Conservation (phyloP, 1,140 invertebrate genomes). For the Phthorimaea operculella region DNA sequence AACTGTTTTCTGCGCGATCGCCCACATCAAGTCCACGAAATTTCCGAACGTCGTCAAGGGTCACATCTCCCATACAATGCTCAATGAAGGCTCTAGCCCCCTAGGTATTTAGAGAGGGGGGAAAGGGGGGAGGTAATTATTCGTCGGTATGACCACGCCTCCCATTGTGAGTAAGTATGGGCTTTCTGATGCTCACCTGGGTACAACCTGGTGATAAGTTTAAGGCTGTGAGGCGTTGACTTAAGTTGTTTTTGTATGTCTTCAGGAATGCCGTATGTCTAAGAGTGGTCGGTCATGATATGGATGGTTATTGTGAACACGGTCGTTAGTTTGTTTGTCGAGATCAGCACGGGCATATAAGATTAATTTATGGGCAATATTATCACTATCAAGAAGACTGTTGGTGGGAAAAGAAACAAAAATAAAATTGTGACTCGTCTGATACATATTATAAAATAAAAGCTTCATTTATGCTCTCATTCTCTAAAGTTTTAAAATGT, state of each 20-base stretch:
- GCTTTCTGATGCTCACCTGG: slow-evolving; percentile 13
- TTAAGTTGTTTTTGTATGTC: background rate
- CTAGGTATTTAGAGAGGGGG: slow-evolving; percentile 12
- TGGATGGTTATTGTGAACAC: too few relatives aligned
- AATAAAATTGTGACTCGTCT: too few relatives aligned
- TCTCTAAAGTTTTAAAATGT: too few relatives aligned
- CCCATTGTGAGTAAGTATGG: slow-evolving; percentile 31
- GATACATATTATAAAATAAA: too few relatives aligned
- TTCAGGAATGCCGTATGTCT: too few relatives aligned
- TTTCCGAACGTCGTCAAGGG: slow-evolving; percentile 15
- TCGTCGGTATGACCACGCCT: slow-evolving; percentile 32
- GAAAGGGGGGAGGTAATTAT: slow-evolving; percentile 28
- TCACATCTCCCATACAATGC: slow-evolving; percentile 32
- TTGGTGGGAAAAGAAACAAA: too few relatives aligned
- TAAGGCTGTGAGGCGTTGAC: background rate
- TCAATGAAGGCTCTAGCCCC: slow-evolving; percentile 22
- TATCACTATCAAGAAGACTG: too few relatives aligned
- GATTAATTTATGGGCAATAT: too few relatives aligned
- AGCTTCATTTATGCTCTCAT: too few relatives aligned
- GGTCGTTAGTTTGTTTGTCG: too few relatives aligned
- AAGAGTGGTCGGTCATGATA: too few relatives aligned
- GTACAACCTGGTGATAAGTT: background rate
- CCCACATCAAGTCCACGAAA: slow-evolving; percentile 8
- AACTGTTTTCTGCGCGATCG: slow-evolving; percentile 13
- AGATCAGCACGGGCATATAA: too few relatives aligned